phyloP scores from a whole-genome alignment of 2,797 vertebrate genomes.

The Synaphobranchus kaupii region DNA sequence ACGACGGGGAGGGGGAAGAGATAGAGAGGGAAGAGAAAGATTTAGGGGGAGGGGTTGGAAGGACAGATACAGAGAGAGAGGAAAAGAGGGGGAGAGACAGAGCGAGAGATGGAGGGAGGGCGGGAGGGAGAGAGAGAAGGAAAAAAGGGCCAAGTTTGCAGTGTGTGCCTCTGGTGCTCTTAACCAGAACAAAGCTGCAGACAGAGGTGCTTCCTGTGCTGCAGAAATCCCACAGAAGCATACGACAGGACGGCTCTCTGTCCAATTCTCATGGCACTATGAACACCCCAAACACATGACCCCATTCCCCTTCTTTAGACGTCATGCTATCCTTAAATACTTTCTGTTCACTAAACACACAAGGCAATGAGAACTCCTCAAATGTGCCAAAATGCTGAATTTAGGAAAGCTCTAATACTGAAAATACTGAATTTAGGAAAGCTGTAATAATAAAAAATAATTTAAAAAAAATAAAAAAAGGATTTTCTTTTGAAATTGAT shows the following conservation, averaged over 20 bases:
- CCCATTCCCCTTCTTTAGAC: neutral
- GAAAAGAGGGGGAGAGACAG: too few species aligned
- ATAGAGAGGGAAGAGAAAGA: neutral
- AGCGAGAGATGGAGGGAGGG: neutral
- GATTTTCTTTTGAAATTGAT: neutral
- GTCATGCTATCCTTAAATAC: neutral
- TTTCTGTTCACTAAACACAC: neutral
- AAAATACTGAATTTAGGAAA: neutral
- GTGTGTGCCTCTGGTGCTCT: neutral
- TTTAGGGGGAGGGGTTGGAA: neutral
- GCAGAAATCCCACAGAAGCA: neutral
- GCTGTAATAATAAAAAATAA: neutral
- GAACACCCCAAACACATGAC: neutral
- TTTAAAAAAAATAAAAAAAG: neutral
- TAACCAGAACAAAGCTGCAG: neutral
- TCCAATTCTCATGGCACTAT: neutral
- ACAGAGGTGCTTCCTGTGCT: constrained; percentile 9
- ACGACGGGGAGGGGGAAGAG: constrained; percentile 28
- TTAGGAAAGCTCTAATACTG: neutral
- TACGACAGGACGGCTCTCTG: neutral
- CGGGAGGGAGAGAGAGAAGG: neutral
- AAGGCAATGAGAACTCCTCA: neutral
- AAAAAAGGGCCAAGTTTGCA: neutral
- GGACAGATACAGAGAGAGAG: too few species aligned
- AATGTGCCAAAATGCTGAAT: neutral